Evolutionary conservation across 2,797 vertebrate species (phyloP), one percentile per base, ranked within the genome.

Genomic region (Sebastiscus tertius): DNA sequence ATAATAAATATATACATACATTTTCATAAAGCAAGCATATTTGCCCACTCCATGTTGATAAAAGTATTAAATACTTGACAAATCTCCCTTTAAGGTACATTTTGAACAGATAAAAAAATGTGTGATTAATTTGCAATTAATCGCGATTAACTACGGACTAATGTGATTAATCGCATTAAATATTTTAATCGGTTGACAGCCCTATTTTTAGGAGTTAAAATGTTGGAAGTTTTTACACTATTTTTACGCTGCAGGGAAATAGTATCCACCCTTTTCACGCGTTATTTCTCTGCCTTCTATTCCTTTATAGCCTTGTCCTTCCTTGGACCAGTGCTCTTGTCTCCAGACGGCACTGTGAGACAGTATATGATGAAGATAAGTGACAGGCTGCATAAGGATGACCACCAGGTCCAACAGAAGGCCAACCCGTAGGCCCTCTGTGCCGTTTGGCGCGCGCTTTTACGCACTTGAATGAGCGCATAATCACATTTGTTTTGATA

Each of bases 391-490:
- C 22, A 13, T 26, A 20, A 34, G 5, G 36, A 12, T 42, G 49
- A 59, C 16, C 20, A 52, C 34, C 31, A 11, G 8, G 56, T 16
- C 29, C 60, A 56, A 12, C 39, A 60, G 36, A 31, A 39, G 24
- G 60, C 8, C 20, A 81, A 72, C 34, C 22, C 22, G 7, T 13
- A 52, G 7, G 20, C 6, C 16, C 7, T 8, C 2, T 1, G 26
- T 59, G 42, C 1, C 52, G 42, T 55, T 74, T 69, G 59, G 4
- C n/a, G 46, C 55, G 82, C 64, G 55, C 65, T 60, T 78, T 88
- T 79, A 84, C 80, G 81, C 86, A 34, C 68, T 1, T 0, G 5
- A 70, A 55, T 24, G 24, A 56, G 24, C 26, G 9, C 46, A 33
- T 20, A 20, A 10, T 60, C 5, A 7, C 6, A 10, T 42, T 11